These are phyloP conservation scores for Tetrao urogallus DNA, from an alignment of 2,113 vertebrate species.

Conservation along the genomic window DNA sequence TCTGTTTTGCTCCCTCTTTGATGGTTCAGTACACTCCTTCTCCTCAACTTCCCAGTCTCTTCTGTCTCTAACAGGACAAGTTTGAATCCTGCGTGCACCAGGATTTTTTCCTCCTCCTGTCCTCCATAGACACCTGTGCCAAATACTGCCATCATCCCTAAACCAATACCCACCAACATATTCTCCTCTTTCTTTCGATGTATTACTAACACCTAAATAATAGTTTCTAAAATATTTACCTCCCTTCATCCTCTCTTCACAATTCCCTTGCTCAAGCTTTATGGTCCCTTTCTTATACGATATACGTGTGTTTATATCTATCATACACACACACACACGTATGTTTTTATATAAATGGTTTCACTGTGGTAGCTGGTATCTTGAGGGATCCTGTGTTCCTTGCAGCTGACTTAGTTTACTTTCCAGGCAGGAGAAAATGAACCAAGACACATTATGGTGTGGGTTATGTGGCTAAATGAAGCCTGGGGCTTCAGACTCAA, in stretches of 20 bases:
- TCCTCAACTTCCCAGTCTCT: neutral
- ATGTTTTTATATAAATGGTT: neutral
- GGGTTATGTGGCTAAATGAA: neutral
- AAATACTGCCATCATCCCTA: neutral
- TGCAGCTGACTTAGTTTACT: neutral
- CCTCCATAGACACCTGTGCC: neutral
- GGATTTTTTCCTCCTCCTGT: neutral
- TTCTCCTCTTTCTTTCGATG: neutral
- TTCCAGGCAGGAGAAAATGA: neutral
- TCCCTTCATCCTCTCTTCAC: neutral
- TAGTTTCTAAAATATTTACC: neutral
- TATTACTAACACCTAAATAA: neutral
- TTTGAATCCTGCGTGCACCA: neutral
- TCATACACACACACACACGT: neutral
- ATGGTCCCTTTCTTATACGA: neutral
- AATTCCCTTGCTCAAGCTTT: neutral
- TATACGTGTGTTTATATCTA: no score
- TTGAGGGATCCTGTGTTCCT: neutral
- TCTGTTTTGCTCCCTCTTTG: neutral
- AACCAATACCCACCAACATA: fast-evolving
- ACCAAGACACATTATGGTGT: fast-evolving
- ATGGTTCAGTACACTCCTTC: neutral
- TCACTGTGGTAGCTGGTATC: neutral
- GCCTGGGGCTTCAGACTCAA: neutral
- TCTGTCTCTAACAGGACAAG: neutral